Evolutionary conservation across 2,113 vertebrate species (phyloP), one percentile per base, ranked within the genome.

Genomic region (Corythaeola cristata): DNA sequence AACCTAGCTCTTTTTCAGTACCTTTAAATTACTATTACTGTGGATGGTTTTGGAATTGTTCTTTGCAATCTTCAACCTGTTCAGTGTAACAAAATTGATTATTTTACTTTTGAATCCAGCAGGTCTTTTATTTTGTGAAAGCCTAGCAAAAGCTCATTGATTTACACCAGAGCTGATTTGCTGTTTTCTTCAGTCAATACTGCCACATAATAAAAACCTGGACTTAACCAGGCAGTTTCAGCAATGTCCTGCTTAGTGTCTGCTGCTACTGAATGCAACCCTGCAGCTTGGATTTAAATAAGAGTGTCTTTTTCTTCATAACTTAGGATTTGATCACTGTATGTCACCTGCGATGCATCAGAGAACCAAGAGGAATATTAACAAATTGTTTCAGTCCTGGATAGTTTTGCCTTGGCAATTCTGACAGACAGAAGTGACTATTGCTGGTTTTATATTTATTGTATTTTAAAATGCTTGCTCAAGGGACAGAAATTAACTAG

Each of bases 101-200:
- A 81, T 94, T 96, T 93, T 92, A 95, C 93, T 96, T 97, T 84
- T 89, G 76, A 92, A 86, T 95, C 90, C 76, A 92, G 93, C 79
- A 96, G 90, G 79, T 94, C 92, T 96, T 96, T 95, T 95, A 78
- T 93, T 95, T 97, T 96, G 93, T 96, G 95, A 90, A 97, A 97
- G 88, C 82, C 76, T 86, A 86, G 96, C 85, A 86, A 92, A 95
- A 89, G 92, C 76, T 92, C 92, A 96, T 96, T 93, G 96, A 95
- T 94, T 94, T 90, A 93, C 80, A 92, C 76, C 56, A 35, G 74
- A 93, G 93, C 2, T 93, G 88, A 83, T 90, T 93, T 95, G 68
- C 86, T 96, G 96, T 90, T 96, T 96, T 95, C 88, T 89, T 89
- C 79, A 81, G 96, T 97, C 96, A 92, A 93, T 97, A 96, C 73